These are phyloP conservation scores for Psittacara wagleri DNA, from an alignment of 2,113 vertebrate genomes.

Conservation along the genomic window DNA sequence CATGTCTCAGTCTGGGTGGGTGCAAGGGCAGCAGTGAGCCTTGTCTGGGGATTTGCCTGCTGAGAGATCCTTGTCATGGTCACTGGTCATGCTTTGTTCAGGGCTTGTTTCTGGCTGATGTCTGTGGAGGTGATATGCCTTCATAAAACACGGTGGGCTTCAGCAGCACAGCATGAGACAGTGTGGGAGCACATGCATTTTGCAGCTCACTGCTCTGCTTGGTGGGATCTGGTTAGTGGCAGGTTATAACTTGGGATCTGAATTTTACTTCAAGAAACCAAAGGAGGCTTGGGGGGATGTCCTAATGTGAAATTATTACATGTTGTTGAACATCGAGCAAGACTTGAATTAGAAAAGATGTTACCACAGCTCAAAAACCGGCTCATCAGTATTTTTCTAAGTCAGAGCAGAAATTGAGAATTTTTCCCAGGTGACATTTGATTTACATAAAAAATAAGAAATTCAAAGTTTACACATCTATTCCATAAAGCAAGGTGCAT, in stretches of 20 bases:
- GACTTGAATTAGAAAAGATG: not conserved
- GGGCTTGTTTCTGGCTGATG: not conserved
- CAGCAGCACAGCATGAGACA: accelerated
- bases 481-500: not conserved
- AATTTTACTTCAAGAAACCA: not conserved
- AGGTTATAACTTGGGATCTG: not conserved
- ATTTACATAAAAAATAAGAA: not conserved
- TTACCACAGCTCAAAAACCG: not conserved
- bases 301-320: not conserved
- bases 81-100: accelerated
- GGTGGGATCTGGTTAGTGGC: not conserved
- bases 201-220: not conserved
- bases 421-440: not conserved
- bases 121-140: not conserved
- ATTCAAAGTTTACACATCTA: not conserved
- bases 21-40: not conserved
- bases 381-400: not conserved
- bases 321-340: not conserved
- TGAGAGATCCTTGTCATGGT: not conserved
- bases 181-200: accelerated
- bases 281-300: not conserved
- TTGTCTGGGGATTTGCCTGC: not conserved
- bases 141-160: accelerated
- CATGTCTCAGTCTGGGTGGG: accelerated
- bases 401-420: not conserved